Percentiles rank a stretch among this genome's conserved stretches.
These are phyloP conservation scores for Latrodectus geometricus DNA, from an alignment of 1,140 invertebrate species.

Conservation along the genomic window DNA sequence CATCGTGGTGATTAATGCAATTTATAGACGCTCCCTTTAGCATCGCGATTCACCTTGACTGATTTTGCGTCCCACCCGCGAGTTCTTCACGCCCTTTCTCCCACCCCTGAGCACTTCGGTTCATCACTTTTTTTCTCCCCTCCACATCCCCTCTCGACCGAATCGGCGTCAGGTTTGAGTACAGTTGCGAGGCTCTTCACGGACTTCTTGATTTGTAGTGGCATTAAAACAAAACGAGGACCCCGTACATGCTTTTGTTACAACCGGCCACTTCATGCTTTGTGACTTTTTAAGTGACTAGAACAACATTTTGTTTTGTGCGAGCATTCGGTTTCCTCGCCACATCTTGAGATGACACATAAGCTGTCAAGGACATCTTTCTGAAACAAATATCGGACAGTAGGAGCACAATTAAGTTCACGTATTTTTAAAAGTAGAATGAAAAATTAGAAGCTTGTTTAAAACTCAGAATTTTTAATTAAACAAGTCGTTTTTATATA, in stretches of 20 bases:
- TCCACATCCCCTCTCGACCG: neutral
- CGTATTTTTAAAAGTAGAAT: no score
- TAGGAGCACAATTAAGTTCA: no score
- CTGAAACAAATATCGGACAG: no score
- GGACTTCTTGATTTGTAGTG: no score
- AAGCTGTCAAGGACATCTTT: no score
- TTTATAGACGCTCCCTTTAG: neutral
- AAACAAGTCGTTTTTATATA: no score
- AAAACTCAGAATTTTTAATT: no score
- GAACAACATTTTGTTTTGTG: neutral
- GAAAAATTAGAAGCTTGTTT: no score
- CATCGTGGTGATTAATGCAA: neutral
- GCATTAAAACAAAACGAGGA: neutral
- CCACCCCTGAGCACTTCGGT: neutral
- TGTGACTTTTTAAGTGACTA: neutral
- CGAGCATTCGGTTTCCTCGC: neutral
- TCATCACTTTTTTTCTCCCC: neutral
- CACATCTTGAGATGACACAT: no score
- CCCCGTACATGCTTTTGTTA: no score
- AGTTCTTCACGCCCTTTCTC: constrained; percentile 29
- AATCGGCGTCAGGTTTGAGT: neutral
- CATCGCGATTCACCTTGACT: constrained; percentile 45
- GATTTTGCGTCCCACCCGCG: constrained; percentile 24
- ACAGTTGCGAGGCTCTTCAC: no score
- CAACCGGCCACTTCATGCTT: neutral